Evolutionary conservation across 2,797 vertebrate species (phyloP).

Genomic region (Trematomus bernacchii): DNA sequence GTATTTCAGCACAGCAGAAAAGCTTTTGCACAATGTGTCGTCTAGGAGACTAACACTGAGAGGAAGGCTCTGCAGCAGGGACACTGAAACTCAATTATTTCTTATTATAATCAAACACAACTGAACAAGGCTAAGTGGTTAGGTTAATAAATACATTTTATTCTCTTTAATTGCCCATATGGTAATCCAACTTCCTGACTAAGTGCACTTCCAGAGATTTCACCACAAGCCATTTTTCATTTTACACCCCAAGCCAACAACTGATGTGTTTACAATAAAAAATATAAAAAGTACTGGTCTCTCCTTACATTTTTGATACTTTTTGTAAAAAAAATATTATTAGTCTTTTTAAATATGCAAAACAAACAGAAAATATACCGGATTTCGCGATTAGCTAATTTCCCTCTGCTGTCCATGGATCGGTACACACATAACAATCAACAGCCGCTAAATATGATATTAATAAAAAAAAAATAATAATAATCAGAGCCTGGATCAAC

Average conservation of each 20-base stretch:
- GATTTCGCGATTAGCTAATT: too few species aligned
- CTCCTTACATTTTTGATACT: not conserved
- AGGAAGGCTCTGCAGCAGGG: conserved; percentile 12
- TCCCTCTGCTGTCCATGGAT: too few species aligned
- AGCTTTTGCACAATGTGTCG: conserved; percentile 50
- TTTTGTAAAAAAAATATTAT: too few species aligned
- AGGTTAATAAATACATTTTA: not conserved
- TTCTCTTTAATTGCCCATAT: not conserved
- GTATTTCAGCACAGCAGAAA: conserved; percentile 47
- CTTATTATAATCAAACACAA: conserved; percentile 9
- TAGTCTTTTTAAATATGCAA: too few species aligned
- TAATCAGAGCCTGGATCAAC: too few species aligned
- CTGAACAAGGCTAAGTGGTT: conserved; percentile 3
- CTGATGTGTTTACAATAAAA: conserved; percentile 12
- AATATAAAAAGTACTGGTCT: not conserved
- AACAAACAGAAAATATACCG: too few species aligned
- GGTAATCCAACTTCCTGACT: conserved; percentile 2
- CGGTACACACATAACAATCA: too few species aligned
- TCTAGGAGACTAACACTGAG: conserved; percentile 54
- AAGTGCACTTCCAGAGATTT: not conserved
- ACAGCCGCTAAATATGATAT: too few species aligned
- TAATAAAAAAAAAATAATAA: too few species aligned
- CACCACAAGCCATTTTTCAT: not conserved
- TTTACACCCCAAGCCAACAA: not conserved
- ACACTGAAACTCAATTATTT: not conserved